Conservation (phyloP, 1,140 invertebrate species). For the Papilio aristodemus region DNA sequence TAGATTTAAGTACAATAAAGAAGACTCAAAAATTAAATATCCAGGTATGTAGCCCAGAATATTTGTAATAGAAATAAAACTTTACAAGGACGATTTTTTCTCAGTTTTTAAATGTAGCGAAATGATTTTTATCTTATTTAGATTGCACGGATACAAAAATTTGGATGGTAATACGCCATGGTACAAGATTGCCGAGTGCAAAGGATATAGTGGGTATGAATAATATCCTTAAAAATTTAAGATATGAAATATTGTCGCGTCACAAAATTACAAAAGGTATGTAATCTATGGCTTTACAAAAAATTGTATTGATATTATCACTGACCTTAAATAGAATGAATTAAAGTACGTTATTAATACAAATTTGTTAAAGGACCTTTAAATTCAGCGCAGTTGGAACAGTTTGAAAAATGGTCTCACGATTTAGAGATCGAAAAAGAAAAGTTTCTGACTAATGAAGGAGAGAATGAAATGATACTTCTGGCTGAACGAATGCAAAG, state of each 20-base stretch:
- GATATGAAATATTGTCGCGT: constrained; percentile 55
- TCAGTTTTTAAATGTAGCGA: constrained; percentile 9
- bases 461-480: constrained; percentile 69
- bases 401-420: constrained; percentile 55
- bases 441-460: constrained; percentile 64
- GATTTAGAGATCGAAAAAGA: constrained; percentile 52
- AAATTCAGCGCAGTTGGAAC: constrained; percentile 53
- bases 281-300: not conserved
- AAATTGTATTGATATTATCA: not conserved
- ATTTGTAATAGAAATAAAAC: not conserved
- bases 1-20: constrained; percentile 62
- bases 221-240: constrained; percentile 55
- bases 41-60: constrained; percentile 49
- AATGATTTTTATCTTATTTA: constrained; percentile 40
- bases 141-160: constrained; percentile 66
- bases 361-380: constrained; percentile 50
- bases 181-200: constrained; percentile 62
- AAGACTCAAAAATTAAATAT: constrained; percentile 61
- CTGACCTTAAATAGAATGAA: no score
- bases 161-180: constrained; percentile 71
- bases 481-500: constrained; percentile 67
- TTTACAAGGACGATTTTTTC: no score
- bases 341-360: not conserved
- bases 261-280: constrained; percentile 58
- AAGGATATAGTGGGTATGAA: constrained; percentile 60